Base-by-base conservation (phyloP, 2,888 invertebrate genomes). In the Drosophila lacicola region DNA sequence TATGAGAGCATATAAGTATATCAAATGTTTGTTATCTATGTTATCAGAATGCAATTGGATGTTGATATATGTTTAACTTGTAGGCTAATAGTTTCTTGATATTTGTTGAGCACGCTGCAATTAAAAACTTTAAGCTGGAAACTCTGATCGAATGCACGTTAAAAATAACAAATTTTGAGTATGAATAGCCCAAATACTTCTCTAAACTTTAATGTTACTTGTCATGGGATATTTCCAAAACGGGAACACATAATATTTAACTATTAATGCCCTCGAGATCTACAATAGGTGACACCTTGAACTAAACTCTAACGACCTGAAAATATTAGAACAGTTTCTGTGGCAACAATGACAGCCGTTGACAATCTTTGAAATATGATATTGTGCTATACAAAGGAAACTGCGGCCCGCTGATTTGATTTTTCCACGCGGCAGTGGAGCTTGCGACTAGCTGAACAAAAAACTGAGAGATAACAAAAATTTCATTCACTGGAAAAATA, bases 281-380 rank as follows among this genome's bases (percentile, higher is more conserved):
- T 36, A 39, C 46, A 41, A 45, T 55, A 25, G 14, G 36, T 70
- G 45, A 62, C 44, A 63, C 13, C 57, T 2, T 46, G 61, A 78
- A 56, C 76, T 56, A 44, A 60, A 34, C 44, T 54, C 64, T 71
- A 77, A 77, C 77, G 80, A 80, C 51, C 50, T 81, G 63, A 81
- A 81, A 78, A 82, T 78, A 78, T 78, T 78, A 78, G 79, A 82
- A 67, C 78, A 74, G 54, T 64, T 65, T 65, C 74, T 41, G 64
- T 62, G 54, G 46, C 46, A 62, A 82, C 82, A 82, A 82, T 87
- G 63, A 68, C 66, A 87, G 65, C 74, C 85, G 78, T 81, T 82
- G 88, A 88, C 80, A 82, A 85, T 60, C 69, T 64, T 50, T 87
- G 82, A 89, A 83, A 83, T 83, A 89, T 65, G 82, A 83, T 87